Evolutionary conservation across 2,797 vertebrate genomes (phyloP).

Genomic region (Halcyon leucocephala): DNA sequence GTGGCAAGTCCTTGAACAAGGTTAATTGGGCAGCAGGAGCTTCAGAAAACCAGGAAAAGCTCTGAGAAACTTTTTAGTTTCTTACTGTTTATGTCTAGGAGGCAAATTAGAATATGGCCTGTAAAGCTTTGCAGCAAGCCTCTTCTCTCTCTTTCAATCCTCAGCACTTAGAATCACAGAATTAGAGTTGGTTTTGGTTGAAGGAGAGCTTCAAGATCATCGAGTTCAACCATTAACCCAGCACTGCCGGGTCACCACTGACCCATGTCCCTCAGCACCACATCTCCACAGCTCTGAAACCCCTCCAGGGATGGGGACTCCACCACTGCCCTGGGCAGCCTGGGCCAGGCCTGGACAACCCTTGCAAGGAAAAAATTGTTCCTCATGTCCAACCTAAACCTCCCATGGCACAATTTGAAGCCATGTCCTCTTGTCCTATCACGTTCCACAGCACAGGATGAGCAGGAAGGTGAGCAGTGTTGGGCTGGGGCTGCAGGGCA

Average conservation of each 20-base stretch:
- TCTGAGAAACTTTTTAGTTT: background rate
- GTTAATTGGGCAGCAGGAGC: background rate
- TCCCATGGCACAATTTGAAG: background rate
- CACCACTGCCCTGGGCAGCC: background rate
- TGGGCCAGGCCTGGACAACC: background rate
- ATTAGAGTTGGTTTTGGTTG: too few relatives aligned
- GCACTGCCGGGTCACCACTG: too few relatives aligned
- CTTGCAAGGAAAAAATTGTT: background rate
- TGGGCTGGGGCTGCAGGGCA: background rate
- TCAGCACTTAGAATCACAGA: background rate
- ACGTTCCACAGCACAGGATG: background rate
- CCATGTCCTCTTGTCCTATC: background rate
- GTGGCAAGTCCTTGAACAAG: background rate
- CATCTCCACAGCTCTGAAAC: too few relatives aligned
- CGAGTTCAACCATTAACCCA: too few relatives aligned
- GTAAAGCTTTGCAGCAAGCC: background rate
- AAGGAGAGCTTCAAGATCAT: too few relatives aligned
- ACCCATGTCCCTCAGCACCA: too few relatives aligned
- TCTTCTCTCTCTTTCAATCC: background rate
- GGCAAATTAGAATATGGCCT: background rate
- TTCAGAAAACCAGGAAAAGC: background rate
- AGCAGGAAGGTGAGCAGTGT: rapidly evolving
- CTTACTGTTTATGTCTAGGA: background rate
- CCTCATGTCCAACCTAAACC: background rate
- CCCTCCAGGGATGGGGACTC: background rate